Evolutionary conservation across 2,113 vertebrate species (phyloP).

Genomic region (Loxodonta africana): DNA sequence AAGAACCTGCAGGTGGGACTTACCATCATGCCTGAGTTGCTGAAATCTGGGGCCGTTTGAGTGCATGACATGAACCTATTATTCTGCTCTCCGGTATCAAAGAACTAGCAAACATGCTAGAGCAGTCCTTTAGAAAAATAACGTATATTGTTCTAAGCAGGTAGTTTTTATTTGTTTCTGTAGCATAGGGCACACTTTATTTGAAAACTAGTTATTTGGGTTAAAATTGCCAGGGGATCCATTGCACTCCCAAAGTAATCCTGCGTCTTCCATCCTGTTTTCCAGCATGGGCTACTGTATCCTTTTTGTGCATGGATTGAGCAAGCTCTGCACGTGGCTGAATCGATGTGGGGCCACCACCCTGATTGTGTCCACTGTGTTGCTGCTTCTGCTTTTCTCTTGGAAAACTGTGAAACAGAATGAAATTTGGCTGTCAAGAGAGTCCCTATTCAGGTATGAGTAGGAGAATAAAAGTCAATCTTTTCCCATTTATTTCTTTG

Average conservation of each 20-base stretch:
- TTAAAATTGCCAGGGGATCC: not conserved
- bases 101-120: not conserved
- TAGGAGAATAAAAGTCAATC: not conserved
- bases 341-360: slow-evolving; percentile 91
- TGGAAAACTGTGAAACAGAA: slow-evolving; percentile 98
- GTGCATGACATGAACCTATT: fast-evolving
- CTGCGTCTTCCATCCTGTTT: not conserved
- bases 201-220: slow-evolving; percentile 15
- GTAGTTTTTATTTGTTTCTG: slow-evolving; percentile 59
- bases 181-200: slow-evolving; percentile 23
- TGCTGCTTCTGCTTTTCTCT: slow-evolving; percentile 95
- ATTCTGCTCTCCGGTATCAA: not conserved
- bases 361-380: slow-evolving; percentile 89
- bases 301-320: slow-evolving; percentile 95
- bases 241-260: not conserved
- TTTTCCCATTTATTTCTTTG: not conserved
- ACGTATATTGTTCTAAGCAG: fast-evolving
- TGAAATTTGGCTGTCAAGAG: slow-evolving; percentile 96
- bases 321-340: slow-evolving; percentile 90
- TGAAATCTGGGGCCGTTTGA: not conserved
- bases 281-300: slow-evolving; percentile 98
- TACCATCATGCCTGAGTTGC: not conserved
- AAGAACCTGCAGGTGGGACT: no score
- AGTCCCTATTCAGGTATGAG: slow-evolving; percentile 96
- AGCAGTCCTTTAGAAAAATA: fast-evolving